phyloP scores from a whole-genome alignment of 2,113 vertebrate species.

The Isichthys henryi region DNA sequence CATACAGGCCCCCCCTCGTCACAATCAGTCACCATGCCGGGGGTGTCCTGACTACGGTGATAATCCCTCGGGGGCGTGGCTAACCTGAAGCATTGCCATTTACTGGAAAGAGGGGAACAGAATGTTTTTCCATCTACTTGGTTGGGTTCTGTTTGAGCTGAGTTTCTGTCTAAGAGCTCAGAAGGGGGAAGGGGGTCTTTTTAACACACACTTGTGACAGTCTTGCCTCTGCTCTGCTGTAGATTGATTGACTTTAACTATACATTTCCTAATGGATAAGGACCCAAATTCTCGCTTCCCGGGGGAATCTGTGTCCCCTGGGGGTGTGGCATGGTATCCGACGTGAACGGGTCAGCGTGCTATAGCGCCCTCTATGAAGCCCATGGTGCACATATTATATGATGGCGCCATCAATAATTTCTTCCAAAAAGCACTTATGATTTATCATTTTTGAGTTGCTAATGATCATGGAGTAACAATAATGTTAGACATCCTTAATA shows the following conservation, averaged over 20 bases:
- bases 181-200: background rate
- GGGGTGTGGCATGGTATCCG: background rate
- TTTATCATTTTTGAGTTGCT: background rate
- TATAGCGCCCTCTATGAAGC: too few species aligned
- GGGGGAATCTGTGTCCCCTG: background rate
- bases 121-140: background rate
- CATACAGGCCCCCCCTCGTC: background rate
- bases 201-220: background rate
- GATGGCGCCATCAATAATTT: background rate
- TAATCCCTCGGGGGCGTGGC: background rate
- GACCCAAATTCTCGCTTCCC: background rate
- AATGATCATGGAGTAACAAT: constrained; percentile 3
- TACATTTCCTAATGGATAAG: background rate
- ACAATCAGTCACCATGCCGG: background rate
- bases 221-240: background rate
- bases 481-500: background rate
- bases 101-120: background rate
- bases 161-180: background rate
- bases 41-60: background rate
- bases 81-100: background rate
- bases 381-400: too few species aligned
- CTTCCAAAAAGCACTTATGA: background rate
- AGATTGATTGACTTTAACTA: background rate
- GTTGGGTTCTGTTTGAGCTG: background rate
- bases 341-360: background rate